Conservation (phyloP, 2,797 vertebrate species). For the Coracias cyanogaster region DNA sequence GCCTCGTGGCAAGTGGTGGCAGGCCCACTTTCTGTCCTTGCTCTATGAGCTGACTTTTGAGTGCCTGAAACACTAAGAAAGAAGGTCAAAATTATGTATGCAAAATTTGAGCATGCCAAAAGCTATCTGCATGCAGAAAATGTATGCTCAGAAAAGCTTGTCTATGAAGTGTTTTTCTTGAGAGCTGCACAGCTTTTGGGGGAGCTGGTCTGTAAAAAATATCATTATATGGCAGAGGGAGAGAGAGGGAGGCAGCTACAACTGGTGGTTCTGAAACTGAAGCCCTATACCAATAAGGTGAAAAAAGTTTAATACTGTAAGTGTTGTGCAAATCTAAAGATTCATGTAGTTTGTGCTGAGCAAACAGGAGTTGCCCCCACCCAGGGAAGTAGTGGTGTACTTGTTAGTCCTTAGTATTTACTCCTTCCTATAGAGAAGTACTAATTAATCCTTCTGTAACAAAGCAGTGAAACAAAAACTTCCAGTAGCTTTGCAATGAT, state of each 20-base stretch:
- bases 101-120: neutral
- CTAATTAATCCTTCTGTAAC: neutral
- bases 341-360: neutral
- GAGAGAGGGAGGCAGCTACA: neutral
- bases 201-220: neutral
- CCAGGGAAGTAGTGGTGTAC: neutral
- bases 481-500: neutral
- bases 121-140: neutral
- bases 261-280: neutral
- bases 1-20: neutral
- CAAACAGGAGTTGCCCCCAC: neutral
- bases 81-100: neutral
- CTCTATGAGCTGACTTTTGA: neutral
- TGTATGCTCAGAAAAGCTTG: neutral
- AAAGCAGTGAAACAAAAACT: neutral
- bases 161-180: neutral
- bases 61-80: neutral
- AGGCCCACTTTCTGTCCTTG: neutral
- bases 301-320: neutral
- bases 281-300: neutral
- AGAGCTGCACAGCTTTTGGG: neutral
- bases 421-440: neutral
- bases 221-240: neutral
- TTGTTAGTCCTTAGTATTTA: neutral
- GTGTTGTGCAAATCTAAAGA: neutral